These are phyloP conservation scores for Sebastes matsubarae DNA, from an alignment of 2,797 vertebrate genomes.

Conservation along the genomic window DNA sequence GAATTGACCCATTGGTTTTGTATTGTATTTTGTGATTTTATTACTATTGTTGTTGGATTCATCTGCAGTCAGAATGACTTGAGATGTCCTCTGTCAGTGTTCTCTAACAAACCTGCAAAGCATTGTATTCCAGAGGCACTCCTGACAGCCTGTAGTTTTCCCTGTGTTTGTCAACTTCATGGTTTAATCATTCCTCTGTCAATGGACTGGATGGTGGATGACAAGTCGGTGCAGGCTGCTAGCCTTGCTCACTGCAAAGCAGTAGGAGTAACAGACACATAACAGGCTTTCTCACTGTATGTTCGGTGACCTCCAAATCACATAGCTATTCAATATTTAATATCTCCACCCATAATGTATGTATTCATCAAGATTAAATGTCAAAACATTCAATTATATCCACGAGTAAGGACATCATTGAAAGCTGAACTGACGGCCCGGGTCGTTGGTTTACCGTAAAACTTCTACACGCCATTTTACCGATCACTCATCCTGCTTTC, in stretches of 20 bases:
- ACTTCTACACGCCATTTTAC: conserved; percentile 7
- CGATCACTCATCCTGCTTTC: conserved; percentile 17
- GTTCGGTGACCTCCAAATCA: conserved; percentile 8
- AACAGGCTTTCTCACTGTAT: neutral
- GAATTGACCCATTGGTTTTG: conserved; percentile 1
- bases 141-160: conserved; percentile 2
- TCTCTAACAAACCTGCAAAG: neutral
- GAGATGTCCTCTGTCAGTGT: neutral
- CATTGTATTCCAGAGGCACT: neutral
- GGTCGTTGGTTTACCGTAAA: conserved; percentile 19
- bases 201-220: conserved; percentile 15
- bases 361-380: conserved; percentile 25
- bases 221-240: conserved; percentile 9
- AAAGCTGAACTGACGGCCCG: conserved; percentile 13
- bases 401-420: conserved; percentile 17
- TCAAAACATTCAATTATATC: conserved; percentile 23
- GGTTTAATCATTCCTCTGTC: conserved; percentile 23
- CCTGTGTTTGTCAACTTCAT: conserved; percentile 23
- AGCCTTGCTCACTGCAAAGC: neutral
- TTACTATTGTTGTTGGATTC: neutral
- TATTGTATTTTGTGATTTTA: conserved; percentile 10
- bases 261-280: conserved; percentile 4
- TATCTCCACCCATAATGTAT: neutral
- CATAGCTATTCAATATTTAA: neutral
- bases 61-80: neutral